These are phyloP conservation scores for Grus americana DNA, from an alignment of 2,113 vertebrate species.

Conservation along the genomic window DNA sequence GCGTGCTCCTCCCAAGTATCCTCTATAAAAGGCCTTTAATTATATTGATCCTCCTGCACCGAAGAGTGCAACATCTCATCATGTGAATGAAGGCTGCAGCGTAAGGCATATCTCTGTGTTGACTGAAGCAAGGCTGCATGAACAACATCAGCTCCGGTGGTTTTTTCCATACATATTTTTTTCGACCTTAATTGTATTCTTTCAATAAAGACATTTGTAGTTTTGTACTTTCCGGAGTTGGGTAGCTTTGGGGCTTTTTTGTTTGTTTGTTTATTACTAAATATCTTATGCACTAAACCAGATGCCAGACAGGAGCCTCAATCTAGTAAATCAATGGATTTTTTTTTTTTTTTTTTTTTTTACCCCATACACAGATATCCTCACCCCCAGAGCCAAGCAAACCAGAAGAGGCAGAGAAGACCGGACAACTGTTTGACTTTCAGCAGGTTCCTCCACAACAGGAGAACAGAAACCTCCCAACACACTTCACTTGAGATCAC, in stretches of 20 bases:
- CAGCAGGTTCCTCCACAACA: neutral
- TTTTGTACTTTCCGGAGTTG: neutral
- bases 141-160: neutral
- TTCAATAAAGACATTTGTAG: neutral
- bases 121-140: neutral
- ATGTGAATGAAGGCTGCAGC: neutral
- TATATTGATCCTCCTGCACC: neutral
- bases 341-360: neutral
- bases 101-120: neutral
- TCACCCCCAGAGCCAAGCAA: neutral
- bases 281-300: too few relatives aligned
- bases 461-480: neutral
- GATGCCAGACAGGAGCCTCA: neutral
- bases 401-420: neutral
- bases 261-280: neutral
- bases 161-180: neutral
- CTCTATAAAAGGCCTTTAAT: neutral
- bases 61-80: neutral
- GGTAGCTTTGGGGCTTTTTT: neutral
- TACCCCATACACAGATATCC: neutral
- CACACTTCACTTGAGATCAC: neutral
- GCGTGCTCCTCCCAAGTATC: accelerated
- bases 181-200: neutral
- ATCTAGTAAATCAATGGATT: neutral
- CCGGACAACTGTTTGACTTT: neutral